Conservation (phyloP, 2,113 vertebrate species). For the Heliornis fulica region DNA sequence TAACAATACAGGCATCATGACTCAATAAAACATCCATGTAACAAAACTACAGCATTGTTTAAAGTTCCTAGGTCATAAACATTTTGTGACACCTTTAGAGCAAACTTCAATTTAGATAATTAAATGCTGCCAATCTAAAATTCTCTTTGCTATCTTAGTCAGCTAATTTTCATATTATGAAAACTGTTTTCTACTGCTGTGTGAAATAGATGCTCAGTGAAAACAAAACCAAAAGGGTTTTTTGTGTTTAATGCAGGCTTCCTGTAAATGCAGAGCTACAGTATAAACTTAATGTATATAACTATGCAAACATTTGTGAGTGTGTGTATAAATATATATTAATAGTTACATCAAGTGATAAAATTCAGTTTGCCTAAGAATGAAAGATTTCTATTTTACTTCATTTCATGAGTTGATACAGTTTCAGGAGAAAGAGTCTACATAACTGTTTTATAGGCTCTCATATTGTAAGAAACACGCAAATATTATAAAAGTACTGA, state of each 20-base stretch:
- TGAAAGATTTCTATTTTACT: not conserved
- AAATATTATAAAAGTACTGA: not conserved
- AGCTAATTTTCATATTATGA: not conserved
- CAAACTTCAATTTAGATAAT: not conserved
- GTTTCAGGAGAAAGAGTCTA: not conserved
- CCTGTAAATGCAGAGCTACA: not conserved
- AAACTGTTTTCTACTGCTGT: not conserved
- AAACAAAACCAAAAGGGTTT: not conserved
- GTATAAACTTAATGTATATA: not conserved
- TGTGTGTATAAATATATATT: not conserved
- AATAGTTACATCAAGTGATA: not conserved
- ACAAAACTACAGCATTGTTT: not conserved
- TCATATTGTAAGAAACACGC: not conserved
- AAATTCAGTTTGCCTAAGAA: not conserved
- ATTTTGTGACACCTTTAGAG: not conserved
- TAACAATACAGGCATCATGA: not conserved
- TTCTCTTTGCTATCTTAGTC: not conserved
- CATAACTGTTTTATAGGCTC: not conserved
- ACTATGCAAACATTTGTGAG: not conserved
- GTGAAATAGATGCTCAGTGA: not conserved
- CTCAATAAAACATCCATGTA: not conserved
- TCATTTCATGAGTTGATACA: not conserved
- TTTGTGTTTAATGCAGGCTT: not conserved
- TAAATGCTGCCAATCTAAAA: not conserved
- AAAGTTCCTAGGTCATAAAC: not conserved